These are phyloP conservation scores for Gallinago solitaria DNA, from an alignment of 2,797 vertebrate genomes.

Conservation along the genomic window DNA sequence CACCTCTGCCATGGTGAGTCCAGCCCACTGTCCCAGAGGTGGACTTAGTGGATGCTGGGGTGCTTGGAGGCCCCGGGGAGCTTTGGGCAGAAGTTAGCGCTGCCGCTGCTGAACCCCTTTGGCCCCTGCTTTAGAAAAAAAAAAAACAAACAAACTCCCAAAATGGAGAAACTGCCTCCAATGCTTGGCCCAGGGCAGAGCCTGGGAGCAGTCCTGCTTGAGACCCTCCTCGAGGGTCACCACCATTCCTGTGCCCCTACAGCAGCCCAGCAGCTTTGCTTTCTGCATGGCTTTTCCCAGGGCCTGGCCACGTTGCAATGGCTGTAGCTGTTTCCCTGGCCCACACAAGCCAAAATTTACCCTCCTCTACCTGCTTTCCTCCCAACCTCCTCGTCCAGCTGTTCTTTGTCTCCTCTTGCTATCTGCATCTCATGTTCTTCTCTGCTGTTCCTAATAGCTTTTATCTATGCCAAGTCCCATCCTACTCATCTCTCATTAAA, in stretches of 20 bases:
- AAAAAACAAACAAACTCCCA: background rate
- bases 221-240: background rate
- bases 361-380: background rate
- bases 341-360: background rate
- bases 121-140: background rate
- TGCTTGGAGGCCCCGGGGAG: background rate
- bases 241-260: background rate
- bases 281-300: background rate
- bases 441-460: background rate
- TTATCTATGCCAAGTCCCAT: background rate
- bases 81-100: background rate
- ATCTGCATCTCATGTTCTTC: background rate
- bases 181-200: background rate
- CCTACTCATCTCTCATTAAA: slow-evolving; percentile 11
- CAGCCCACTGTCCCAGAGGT: background rate
- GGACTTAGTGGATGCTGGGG: background rate
- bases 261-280: background rate
- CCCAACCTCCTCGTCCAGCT: background rate
- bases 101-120: background rate
- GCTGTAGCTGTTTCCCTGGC: background rate
- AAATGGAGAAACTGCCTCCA: background rate
- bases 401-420: background rate
- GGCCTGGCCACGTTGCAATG: background rate
- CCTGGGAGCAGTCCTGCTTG: background rate
- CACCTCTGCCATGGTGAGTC: background rate